phyloP scores from a whole-genome alignment of 2,888 invertebrate genomes.

The Epinotia bilunana region DNA sequence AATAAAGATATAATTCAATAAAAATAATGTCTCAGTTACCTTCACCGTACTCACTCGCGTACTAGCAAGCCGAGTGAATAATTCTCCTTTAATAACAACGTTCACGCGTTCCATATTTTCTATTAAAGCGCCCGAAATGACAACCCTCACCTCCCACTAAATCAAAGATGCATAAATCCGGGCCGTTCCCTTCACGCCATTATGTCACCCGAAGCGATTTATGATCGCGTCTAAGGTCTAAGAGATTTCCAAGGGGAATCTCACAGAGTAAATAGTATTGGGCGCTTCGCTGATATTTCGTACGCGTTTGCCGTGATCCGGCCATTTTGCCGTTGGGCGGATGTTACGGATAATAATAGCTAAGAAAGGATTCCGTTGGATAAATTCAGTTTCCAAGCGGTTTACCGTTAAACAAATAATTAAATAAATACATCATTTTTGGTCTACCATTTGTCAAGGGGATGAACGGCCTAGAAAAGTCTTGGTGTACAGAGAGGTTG shows the following conservation, averaged over 20 bases:
- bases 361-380: not conserved
- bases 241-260: constrained; percentile 77
- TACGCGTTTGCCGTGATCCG: constrained; percentile 34
- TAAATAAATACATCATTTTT: too few relatives aligned
- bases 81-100: constrained; percentile 55
- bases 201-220: constrained; percentile 82
- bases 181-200: constrained; percentile 79
- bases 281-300: constrained; percentile 50
- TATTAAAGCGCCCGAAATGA: constrained; percentile 62
- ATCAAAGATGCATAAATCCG: constrained; percentile 82
- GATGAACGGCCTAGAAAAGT: too few relatives aligned
- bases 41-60: not conserved
- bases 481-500: too few relatives aligned
- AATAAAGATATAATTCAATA: too few relatives aligned
- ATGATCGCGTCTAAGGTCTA: constrained; percentile 79
- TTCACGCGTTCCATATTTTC: constrained; percentile 62
- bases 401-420: too few relatives aligned
- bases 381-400: not conserved
- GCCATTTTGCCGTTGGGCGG: constrained; percentile 32
- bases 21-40: too few relatives aligned
- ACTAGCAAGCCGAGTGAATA: constrained; percentile 41
- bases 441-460: too few relatives aligned
- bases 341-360: constrained; percentile 17
- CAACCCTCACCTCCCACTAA: constrained; percentile 72
- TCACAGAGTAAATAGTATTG: constrained; percentile 74